A percentile compares a stretch with the other conserved stretches of the same genome.
phyloP scores from a whole-genome alignment of 2,888 invertebrate genomes.

The Clistopyga incitator region DNA sequence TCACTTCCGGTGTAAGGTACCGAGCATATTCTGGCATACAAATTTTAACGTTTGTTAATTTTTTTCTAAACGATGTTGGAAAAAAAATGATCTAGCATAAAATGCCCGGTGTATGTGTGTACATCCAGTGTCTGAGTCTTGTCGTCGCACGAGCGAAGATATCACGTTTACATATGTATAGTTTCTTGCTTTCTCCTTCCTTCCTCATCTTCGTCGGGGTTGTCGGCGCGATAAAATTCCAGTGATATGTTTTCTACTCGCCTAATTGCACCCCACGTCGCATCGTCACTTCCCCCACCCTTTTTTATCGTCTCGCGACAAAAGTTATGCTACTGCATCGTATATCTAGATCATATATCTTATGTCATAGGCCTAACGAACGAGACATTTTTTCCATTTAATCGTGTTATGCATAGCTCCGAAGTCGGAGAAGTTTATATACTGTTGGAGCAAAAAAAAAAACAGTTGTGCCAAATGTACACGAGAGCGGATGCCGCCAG shows the following conservation, averaged over 20 bases:
- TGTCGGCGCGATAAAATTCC: slow-evolving; percentile 58
- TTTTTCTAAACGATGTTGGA: neutral
- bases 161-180: slow-evolving; percentile 39
- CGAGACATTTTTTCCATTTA: slow-evolving; percentile 28
- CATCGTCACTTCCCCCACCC: slow-evolving; percentile 48
- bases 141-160: slow-evolving; percentile 36
- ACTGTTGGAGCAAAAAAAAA: slow-evolving; percentile 34
- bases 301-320: slow-evolving; percentile 34
- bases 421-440: slow-evolving; percentile 24
- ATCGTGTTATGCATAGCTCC: slow-evolving; percentile 17
- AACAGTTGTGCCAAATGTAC: slow-evolving; percentile 48
- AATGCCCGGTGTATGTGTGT: slow-evolving; percentile 3
- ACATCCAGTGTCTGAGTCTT: slow-evolving; percentile 5
- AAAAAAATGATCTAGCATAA: neutral
- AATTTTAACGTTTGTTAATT: neutral
- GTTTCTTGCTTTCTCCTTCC: slow-evolving; percentile 40
- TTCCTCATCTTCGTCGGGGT: slow-evolving; percentile 40
- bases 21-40: neutral
- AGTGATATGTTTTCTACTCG: slow-evolving; percentile 56
- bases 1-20: neutral
- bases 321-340: slow-evolving; percentile 4
- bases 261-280: slow-evolving; percentile 59
- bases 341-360: neutral
- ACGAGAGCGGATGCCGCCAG: slow-evolving; percentile 40
- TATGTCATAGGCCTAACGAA: slow-evolving; percentile 33